A percentile compares a stretch with the other conserved stretches of the same genome.
These are phyloP conservation scores for Takifugu flavidus DNA, from an alignment of 2,113 vertebrate species.

Conservation along the genomic window DNA sequence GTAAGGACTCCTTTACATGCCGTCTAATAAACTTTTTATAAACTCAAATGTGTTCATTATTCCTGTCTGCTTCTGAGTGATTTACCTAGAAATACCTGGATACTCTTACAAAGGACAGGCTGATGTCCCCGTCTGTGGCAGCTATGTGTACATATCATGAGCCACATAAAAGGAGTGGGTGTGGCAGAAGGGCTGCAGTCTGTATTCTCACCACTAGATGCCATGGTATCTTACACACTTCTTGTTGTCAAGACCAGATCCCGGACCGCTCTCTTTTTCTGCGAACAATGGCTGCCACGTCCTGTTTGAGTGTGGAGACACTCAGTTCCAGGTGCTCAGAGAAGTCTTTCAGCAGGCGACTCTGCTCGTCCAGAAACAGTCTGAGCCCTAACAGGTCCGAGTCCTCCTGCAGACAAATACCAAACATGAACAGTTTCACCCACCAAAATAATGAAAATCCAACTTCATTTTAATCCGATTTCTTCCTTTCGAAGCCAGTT, in stretches of 20 bases:
- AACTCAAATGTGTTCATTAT: conserved; percentile 17
- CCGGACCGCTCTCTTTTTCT: conserved; percentile 78
- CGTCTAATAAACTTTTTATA: conserved; percentile 63
- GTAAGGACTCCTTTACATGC: conserved; percentile 44
- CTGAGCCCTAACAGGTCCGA: conserved; percentile 75
- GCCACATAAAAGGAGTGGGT: too few species aligned
- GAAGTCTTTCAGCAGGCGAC: conserved; percentile 77
- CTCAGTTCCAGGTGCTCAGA: conserved; percentile 81
- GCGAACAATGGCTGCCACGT: conserved; percentile 81
- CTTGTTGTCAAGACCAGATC: conserved; percentile 57
- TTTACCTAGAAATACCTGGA: too few species aligned
- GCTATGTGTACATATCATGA: too few species aligned
- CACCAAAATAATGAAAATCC: not conserved
- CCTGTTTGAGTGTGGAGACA: conserved; percentile 80
- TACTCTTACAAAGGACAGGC: not conserved
- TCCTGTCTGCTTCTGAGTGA: not conserved
- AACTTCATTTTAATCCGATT: not conserved
- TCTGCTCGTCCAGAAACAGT: conserved; percentile 78
- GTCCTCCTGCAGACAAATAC: conserved; percentile 75
- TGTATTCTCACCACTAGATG: too few species aligned
- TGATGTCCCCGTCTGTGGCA: not conserved
- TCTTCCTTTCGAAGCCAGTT: not conserved
- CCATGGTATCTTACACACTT: too few species aligned
- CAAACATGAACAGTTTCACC: not conserved
- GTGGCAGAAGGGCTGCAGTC: too few species aligned